phyloP scores from a whole-genome alignment of 92 coral and sea anemone genomes.

The Siderastrea siderea region DNA sequence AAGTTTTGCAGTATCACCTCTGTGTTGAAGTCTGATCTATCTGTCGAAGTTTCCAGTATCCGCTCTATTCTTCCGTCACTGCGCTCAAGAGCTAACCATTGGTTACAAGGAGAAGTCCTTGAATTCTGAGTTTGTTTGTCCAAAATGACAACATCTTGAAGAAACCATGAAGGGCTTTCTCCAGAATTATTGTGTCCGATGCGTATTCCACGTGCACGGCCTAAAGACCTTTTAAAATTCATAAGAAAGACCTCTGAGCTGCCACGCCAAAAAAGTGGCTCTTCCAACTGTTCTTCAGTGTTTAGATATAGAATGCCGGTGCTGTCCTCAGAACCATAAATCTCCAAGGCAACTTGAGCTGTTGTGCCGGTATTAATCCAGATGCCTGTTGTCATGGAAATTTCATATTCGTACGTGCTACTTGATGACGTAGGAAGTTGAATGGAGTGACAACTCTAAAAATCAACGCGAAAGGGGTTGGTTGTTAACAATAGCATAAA shows the following conservation, averaged over 20 bases:
- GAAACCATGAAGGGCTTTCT: conserved; percentile 48
- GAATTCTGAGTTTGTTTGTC: conserved; percentile 16
- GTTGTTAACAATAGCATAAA: no score
- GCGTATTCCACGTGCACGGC: conserved; percentile 26
- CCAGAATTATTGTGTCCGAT: conserved; percentile 64
- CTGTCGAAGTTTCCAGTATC: conserved; percentile 13
- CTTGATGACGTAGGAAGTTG: conserved; percentile 29
- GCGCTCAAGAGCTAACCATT: background rate
- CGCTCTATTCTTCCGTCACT: conserved; percentile 62
- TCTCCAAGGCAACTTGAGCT: conserved; percentile 49
- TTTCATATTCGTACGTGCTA: conserved; percentile 25
- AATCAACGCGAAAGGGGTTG: no score
- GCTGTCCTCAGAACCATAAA: conserved; percentile 23
- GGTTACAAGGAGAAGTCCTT: conserved; percentile 29
- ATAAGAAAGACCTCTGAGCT: conserved; percentile 3
- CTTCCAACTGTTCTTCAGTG: background rate
- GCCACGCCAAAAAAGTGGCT: background rate
- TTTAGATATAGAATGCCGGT: conserved; percentile 31
- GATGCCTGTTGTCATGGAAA: conserved; percentile 41
- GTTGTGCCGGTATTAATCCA: conserved; percentile 60
- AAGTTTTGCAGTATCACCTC: conserved; percentile 36
- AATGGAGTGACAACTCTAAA: no score
- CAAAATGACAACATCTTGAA: conserved; percentile 26
- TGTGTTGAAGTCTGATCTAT: conserved; percentile 46
- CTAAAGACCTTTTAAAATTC: conserved; percentile 8